phyloP scores from a whole-genome alignment of 1,140 invertebrate genomes.

The Drosophila triauraria region DNA sequence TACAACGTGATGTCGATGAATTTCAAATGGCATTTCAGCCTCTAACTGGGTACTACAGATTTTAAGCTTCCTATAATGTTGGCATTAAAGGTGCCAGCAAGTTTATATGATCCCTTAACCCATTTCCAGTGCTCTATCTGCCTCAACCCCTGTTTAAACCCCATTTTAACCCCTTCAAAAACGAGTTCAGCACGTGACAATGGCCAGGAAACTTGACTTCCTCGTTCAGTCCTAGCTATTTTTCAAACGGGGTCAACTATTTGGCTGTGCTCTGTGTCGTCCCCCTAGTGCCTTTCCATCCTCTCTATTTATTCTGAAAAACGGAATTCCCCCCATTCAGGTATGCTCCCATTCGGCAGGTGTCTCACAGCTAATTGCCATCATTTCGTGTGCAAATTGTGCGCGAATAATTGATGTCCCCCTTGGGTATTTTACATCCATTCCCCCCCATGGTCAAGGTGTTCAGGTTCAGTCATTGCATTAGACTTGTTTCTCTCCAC shows the following conservation, averaged over 20 bases:
- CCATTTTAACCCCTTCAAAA: slow-evolving; percentile 33
- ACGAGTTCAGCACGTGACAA: slow-evolving; percentile 70
- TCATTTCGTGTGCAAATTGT: slow-evolving; percentile 76
- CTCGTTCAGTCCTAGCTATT: slow-evolving; percentile 34
- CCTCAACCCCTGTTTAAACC: background rate
- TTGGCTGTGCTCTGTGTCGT: slow-evolving; percentile 13
- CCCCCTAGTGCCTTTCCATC: background rate
- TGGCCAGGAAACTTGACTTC: slow-evolving; percentile 70
- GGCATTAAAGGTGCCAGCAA: background rate
- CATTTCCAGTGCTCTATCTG: background rate
- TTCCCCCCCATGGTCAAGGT: slow-evolving; percentile 43
- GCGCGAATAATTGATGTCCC: slow-evolving; percentile 45
- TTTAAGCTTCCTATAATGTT: background rate
- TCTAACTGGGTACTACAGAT: background rate
- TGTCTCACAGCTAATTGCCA: slow-evolving; percentile 69
- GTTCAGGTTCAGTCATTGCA: slow-evolving; percentile 45
- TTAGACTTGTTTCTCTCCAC: slow-evolving; percentile 7
- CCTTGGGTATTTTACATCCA: background rate
- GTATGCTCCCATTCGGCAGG: slow-evolving; percentile 41
- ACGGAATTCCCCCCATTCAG: slow-evolving; percentile 30
- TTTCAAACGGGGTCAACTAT: slow-evolving; percentile 46
- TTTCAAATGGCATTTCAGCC: background rate
- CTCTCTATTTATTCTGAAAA: slow-evolving; percentile 17
- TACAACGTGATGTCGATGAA: background rate
- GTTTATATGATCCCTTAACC: background rate